A percentile compares a stretch with the other conserved stretches of the same genome.
These are phyloP conservation scores for Liasis olivaceus DNA, from an alignment of 2,797 vertebrate species.

Conservation along the genomic window DNA sequence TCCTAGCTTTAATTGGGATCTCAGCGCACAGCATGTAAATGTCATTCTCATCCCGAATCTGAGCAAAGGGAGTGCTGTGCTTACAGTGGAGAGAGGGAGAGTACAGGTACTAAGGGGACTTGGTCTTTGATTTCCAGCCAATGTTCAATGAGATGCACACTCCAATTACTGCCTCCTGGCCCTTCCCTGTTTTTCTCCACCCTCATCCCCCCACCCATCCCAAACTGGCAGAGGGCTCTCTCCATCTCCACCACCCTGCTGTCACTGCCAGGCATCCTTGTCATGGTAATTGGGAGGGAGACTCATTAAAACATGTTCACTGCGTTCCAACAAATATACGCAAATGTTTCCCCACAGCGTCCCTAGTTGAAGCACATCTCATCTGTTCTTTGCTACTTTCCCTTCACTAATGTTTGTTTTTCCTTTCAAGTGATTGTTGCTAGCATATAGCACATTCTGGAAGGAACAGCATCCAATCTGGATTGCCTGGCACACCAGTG, in stretches of 20 bases:
- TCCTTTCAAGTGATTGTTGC: slow-evolving; percentile 33
- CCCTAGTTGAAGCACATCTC: slow-evolving; percentile 26
- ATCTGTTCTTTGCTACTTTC: slow-evolving; percentile 36
- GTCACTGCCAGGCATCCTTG: neutral
- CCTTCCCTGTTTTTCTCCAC: neutral
- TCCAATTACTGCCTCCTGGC: neutral
- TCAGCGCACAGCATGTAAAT: slow-evolving; percentile 23
- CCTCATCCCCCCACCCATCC: neutral
- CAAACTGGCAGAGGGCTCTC: neutral
- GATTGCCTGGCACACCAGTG: neutral
- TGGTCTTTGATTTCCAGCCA: slow-evolving; percentile 26
- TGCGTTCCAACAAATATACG: accelerated
- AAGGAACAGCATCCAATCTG: slow-evolving; percentile 18
- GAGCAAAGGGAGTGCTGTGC: neutral
- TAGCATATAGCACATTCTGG: accelerated
- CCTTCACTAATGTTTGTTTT: slow-evolving; percentile 26
- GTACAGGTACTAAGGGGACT: neutral
- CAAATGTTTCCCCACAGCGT: slow-evolving; percentile 38
- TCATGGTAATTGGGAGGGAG: neutral
- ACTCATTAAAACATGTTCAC: accelerated
- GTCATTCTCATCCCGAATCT: slow-evolving; percentile 17
- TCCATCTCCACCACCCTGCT: neutral
- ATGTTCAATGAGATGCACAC: neutral
- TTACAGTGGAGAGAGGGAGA: accelerated
- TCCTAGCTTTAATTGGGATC: slow-evolving; percentile 57